Base-by-base conservation (phyloP, 2,797 vertebrate genomes). In the Semotilus atromaculatus region DNA sequence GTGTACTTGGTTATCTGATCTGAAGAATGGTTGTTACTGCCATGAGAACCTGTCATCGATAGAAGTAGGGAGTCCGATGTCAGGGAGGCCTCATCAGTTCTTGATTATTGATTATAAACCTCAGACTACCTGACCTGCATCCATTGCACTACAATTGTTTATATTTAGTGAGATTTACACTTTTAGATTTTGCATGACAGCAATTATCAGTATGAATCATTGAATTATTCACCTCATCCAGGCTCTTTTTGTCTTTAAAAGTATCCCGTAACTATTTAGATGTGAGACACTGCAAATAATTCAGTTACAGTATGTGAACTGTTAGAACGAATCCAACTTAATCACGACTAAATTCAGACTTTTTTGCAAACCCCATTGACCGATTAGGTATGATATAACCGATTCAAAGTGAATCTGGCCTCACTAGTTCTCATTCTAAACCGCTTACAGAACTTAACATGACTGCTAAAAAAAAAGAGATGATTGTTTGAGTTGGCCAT, bases 1-100 rank as follows among this genome's bases (percentile, higher is more conserved):
- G 23, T 74, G 60, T 76, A 66, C 66, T 70, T 81, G 62, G 66
- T 70, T 79, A 74, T 90, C 80, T 29, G 26, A 64, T 75, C 71
- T 81, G 13, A 62, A 77, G 75, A 74, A 83, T n/a, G 4, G n/a
- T 21, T 86, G 81, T 70, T 82, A 14, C 48, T 26, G 48, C 45
- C 38, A 82, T 23, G 23, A 51, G 19, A 8, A 18, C 19, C 18
- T 84, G 71, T 40, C 67, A 67, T n/a, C 40, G 48, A 71, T n/a
- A 60, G 36, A 38, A 67, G 26, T 21, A 53, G 53, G 31, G 9
- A 58, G n/a, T 43, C 45, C n/a, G 73, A 43, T 58, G 23, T 76
- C 43, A 51, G 23, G 18, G 4, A 36, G 13, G 10, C 16, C n/a
- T 55, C 31, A 55, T 81, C 0, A 3, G 23, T 81, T 55, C 23